A percentile compares a stretch with the other conserved stretches of the same genome.
Evolutionary conservation across 2,797 vertebrate species (phyloP).

Genomic region (Poeciliopsis presidionis): DNA sequence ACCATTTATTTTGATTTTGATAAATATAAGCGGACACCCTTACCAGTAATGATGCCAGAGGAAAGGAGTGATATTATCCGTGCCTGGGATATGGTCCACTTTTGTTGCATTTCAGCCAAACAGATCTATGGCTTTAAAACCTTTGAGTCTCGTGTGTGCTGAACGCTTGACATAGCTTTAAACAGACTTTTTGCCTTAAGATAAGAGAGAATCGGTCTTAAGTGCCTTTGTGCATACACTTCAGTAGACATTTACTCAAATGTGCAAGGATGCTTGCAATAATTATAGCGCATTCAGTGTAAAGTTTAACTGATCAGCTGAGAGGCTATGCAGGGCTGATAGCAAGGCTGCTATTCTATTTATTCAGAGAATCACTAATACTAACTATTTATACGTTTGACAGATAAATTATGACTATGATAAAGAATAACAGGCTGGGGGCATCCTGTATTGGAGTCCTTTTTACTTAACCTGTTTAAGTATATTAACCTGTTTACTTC

Average conservation of each 20-base stretch:
- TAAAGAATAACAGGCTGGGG: background rate
- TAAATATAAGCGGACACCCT: conserved; percentile 71
- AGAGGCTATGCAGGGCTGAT: conserved; percentile 4
- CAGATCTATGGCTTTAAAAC: conserved; percentile 66
- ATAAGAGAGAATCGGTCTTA: conserved; percentile 63
- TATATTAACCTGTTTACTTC: background rate
- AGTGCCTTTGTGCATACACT: conserved; percentile 59
- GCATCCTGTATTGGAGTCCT: background rate
- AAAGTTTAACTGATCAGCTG: conserved; percentile 22
- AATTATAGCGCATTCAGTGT: conserved; percentile 10
- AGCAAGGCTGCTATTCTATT: conserved; percentile 6
- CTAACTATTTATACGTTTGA: no score
- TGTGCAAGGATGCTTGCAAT: conserved; percentile 33
- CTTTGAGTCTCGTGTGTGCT: conserved; percentile 55
- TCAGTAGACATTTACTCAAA: conserved; percentile 36
- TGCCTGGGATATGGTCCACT: conserved; percentile 60
- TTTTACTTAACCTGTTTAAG: no score
- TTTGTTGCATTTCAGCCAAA: conserved; percentile 68
- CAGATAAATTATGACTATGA: background rate
- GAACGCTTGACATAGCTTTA: conserved; percentile 72
- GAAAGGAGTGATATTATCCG: conserved; percentile 70
- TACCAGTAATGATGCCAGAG: conserved; percentile 49
- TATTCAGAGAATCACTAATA: background rate
- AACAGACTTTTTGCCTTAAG: conserved; percentile 64
- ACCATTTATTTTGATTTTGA: conserved; percentile 71